A percentile compares a stretch with the other conserved stretches of the same genome.
These are phyloP conservation scores for Chroicocephalus ridibundus DNA, from an alignment of 2,113 vertebrate species.

Conservation along the genomic window DNA sequence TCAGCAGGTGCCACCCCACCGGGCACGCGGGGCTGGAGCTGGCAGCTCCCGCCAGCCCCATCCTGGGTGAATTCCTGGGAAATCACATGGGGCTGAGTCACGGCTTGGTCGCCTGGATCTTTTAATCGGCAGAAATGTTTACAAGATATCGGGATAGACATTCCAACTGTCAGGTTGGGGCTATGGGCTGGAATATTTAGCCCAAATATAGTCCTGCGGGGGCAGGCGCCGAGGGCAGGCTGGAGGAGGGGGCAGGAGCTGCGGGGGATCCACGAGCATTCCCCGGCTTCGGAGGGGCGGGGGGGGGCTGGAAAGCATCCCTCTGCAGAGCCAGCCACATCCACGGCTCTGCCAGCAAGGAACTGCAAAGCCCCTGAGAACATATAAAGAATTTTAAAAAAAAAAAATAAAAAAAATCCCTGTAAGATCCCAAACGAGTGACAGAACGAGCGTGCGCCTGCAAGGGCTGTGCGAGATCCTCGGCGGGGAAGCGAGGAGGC, in stretches of 20 bases:
- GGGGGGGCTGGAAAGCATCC: not conserved
- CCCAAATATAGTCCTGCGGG: not conserved
- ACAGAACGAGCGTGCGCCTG: not conserved
- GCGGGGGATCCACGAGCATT: not conserved
- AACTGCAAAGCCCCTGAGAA: not conserved
- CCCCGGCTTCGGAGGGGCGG: not conserved
- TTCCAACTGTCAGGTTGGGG: not conserved
- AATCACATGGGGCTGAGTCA: conserved; percentile 21
- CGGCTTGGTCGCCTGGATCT: not conserved
- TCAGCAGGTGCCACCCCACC: not conserved
- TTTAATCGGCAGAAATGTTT: not conserved
- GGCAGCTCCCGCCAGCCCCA: not conserved
- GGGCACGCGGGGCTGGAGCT: not conserved
- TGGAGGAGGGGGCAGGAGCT: not conserved
- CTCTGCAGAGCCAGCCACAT: not conserved
- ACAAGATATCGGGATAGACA: not conserved
- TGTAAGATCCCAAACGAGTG: not conserved
- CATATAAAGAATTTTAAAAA: not conserved
- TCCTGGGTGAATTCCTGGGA: not conserved
- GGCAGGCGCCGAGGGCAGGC: not conserved
- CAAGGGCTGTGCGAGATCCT: accelerated
- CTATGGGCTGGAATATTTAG: not conserved
- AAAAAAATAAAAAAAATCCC: not conserved
- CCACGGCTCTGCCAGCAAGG: not conserved
- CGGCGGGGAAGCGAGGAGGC: not conserved